Evolutionary conservation across 2,113 vertebrate genomes (phyloP).

Genomic region (Grantiella picta): DNA sequence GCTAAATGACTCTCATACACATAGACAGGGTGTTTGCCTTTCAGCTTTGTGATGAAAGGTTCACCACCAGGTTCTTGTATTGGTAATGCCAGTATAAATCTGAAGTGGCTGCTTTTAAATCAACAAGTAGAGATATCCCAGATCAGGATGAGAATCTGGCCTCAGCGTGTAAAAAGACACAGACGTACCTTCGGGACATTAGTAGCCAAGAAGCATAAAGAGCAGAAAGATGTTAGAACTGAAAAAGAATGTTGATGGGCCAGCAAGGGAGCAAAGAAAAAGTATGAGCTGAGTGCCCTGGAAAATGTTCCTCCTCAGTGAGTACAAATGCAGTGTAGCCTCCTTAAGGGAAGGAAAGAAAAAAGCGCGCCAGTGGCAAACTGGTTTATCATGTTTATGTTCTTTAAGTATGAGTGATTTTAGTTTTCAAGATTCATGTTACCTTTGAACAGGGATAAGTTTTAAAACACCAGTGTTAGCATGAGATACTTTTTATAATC

Average conservation of each 20-base stretch:
- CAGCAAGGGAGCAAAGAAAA: conserved; percentile 13
- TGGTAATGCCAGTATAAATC: conserved; percentile 12
- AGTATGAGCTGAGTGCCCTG: background rate
- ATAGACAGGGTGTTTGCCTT: background rate
- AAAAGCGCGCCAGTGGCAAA: background rate
- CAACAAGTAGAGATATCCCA: background rate
- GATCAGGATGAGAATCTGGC: background rate
- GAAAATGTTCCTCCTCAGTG: background rate
- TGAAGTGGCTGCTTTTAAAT: conserved; percentile 26
- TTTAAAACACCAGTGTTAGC: conserved; percentile 37
- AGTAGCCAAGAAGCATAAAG: background rate
- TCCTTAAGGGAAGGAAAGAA: conserved; percentile 13
- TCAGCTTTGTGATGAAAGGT: conserved; percentile 38
- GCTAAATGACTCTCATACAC: background rate
- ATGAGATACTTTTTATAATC: conserved; percentile 43
- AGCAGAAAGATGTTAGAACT: background rate
- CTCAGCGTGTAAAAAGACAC: background rate
- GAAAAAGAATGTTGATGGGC: background rate
- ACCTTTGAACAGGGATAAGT: conserved; percentile 56
- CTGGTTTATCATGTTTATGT: conserved; percentile 59
- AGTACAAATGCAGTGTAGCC: conserved; percentile 4
- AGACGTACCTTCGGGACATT: background rate
- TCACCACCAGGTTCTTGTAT: conserved; percentile 26
- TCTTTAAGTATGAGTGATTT: conserved; percentile 43
- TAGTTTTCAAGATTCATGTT: conserved; percentile 51